phyloP scores from a whole-genome alignment of 2,113 vertebrate genomes.

The Hippocampus zosterae region DNA sequence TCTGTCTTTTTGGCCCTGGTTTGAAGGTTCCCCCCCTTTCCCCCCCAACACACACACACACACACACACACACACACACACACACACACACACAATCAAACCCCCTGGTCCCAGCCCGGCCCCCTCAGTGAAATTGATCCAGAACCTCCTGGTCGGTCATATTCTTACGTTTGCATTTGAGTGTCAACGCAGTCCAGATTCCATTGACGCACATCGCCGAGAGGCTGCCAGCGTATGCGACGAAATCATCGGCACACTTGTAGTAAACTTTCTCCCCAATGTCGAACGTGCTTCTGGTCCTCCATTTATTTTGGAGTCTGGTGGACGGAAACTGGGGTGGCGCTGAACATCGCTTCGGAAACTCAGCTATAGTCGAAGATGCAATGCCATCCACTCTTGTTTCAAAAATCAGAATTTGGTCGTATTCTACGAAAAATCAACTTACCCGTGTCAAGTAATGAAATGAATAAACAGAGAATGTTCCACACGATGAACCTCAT shows the following conservation, averaged over 20 bases:
- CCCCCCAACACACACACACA: too few relatives aligned
- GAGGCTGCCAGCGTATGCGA: not conserved
- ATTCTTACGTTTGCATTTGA: constrained; percentile 57
- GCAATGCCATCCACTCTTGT: not conserved
- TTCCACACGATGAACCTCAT: constrained; percentile 17
- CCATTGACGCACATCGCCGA: constrained; percentile 24
- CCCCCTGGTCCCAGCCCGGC: too few relatives aligned
- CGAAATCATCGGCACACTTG: constrained; percentile 28
- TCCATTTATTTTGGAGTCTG: not conserved
- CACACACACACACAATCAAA: too few relatives aligned
- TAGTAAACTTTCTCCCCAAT: constrained; percentile 32
- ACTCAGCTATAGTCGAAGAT: constrained; percentile 12
- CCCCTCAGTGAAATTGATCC: too few relatives aligned
- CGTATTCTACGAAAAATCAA: not conserved
- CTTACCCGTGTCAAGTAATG: constrained; percentile 44
- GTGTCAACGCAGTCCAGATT: constrained; percentile 44
- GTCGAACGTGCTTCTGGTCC: not conserved
- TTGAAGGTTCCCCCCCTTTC: too few relatives aligned
- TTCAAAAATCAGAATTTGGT: not conserved
- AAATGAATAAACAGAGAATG: constrained; percentile 16
- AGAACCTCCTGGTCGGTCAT: too few relatives aligned
- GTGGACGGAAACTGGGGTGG: constrained; percentile 18
- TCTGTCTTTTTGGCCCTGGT: too few relatives aligned
- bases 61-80: too few relatives aligned
- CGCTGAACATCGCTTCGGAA: constrained; percentile 5